Base-by-base conservation (phyloP, 2,888 invertebrate species). In the Cheiracanthium punctorium region DNA sequence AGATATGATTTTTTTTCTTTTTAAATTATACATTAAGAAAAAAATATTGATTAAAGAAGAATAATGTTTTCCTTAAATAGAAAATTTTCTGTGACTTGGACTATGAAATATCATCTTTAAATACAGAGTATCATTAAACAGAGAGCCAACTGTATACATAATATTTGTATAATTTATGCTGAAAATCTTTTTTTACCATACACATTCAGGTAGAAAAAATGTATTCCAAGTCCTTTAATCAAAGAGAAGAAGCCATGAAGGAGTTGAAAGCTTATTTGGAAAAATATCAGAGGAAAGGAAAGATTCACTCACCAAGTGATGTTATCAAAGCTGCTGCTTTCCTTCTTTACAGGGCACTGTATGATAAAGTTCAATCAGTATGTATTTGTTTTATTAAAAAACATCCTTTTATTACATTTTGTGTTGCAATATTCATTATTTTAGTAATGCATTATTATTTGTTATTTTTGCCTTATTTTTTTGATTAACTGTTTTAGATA, bases 311-410 rank as follows among this genome's bases (percentile, higher is more conserved):
- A 30, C 94, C 95, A 0, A 96, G 96, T 91, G 96, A 96, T 92
- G 95, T 95, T 0, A 96, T 96, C 0, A 93, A 96, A 28, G 97
- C 96, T 0, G 95, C 96, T 0, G 95, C 96, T 76, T 93, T 95
- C 88, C 91, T 97, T 29, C 92, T 97, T 43, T 96, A 96, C 91
- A 93, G 96, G 80, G 94, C 96, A 0, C 93, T 97, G 75, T 93
- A 96, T 70, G 97, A 97, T 91, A 97, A 96, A 91, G 97, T 97
- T 20, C 96, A 96, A 92, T 96, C 96, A 28, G 96, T 97, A 85
- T 80, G 85, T 80, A 12, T 12, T 4, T 33, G 1, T 32, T 33
- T 33, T 10, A n/a, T 4, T 14, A 12, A 4, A 58, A 64, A 37
- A 10, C 8, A 17, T 65, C 28, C 14, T 28, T 24, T 20, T 58